These are phyloP conservation scores for Globodera rostochiensis DNA, from an alignment of 1,140 invertebrate genomes.

Conservation along the genomic window DNA sequence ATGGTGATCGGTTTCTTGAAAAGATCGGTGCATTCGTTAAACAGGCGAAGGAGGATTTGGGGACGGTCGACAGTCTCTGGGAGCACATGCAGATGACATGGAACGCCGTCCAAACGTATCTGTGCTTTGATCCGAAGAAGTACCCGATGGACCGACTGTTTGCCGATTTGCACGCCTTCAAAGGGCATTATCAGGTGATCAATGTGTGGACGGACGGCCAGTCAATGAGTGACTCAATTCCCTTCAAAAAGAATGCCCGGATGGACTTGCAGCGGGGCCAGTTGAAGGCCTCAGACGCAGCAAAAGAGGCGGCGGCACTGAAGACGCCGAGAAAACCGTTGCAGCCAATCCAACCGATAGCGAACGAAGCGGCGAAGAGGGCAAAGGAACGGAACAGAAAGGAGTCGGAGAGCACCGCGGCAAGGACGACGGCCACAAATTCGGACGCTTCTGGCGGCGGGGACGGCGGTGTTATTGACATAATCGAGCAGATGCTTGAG, in stretches of 20 bases:
- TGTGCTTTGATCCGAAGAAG: conserved; percentile 50
- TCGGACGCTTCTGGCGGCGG: background rate
- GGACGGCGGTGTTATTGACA: conserved; percentile 37
- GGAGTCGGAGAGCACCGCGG: background rate
- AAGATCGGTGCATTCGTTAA: conserved; percentile 43
- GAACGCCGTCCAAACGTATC: conserved; percentile 33
- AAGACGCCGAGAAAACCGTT: conserved; percentile 26
- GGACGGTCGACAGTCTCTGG: conserved; percentile 42
- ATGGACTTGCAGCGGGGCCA: conserved; percentile 21
- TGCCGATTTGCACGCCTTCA: conserved; percentile 35
- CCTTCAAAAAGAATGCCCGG: conserved; percentile 33
- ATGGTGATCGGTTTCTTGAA: conserved; percentile 41
- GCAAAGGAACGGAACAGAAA: conserved; percentile 12
- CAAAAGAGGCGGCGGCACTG: background rate
- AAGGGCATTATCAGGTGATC: conserved; percentile 42
- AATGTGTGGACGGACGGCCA: too few relatives aligned
- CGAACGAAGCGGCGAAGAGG: conserved; percentile 33
- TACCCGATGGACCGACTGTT: conserved; percentile 50
- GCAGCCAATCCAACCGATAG: conserved; percentile 29
- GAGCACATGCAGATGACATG: conserved; percentile 47
- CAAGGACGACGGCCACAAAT: background rate
- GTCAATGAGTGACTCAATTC: conserved; percentile 20
- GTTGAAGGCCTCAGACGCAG: background rate
- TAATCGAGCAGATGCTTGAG: conserved; percentile 41
- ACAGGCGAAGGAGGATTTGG: conserved; percentile 36